Evolutionary conservation across 2,113 vertebrate species (phyloP), one percentile per base, ranked within the genome.

Genomic region (Clarias batrachus): DNA sequence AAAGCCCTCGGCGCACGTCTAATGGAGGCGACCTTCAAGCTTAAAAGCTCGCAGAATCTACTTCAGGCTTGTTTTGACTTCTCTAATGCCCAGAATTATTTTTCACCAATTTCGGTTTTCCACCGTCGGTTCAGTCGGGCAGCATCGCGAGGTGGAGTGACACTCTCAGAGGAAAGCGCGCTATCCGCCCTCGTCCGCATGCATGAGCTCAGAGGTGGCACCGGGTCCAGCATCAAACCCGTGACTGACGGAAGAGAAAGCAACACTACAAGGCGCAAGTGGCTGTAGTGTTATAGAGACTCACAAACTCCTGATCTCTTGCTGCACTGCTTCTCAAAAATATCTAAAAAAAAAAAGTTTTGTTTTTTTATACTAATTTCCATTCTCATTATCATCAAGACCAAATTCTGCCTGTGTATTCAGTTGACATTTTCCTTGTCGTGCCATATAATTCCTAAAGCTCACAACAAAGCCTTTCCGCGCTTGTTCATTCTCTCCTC

Each of bases 21-120:
- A 25, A 84, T 59, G 30, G 83, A 41, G 83, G 56, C 83, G 23
- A 60, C 56, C 78, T 81, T 81, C 78, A 62, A 62, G 78, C 78
- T 81, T 81, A 81, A 81, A 81, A 81, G 78, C 78, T 81, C 62
- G 57, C 78, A 62, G 62, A 81, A 62, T 62, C 57, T 62, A 80
- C 78, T 81, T 25, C 19, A 62, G 78, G 19, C 41, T 81, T 81
- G 78, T 81, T 81, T 81, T 81, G 78, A 62, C 78, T 62, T 56
- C 30, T 10, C 78, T 14, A 81, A 81, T 62, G 41, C 4, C 6
- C 4, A 23, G 3, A 81, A 62, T 81, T 6, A 62, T 23, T 60
- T 21, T 79, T 81, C 7, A 7, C 25, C 74, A 17, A 13, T n/a
- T 78, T 56, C 14, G 10, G 16, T 78, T 27, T 27, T n/a, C 3